Base-by-base conservation (phyloP, 2,113 vertebrate species). In the Corythaixoides concolor region DNA sequence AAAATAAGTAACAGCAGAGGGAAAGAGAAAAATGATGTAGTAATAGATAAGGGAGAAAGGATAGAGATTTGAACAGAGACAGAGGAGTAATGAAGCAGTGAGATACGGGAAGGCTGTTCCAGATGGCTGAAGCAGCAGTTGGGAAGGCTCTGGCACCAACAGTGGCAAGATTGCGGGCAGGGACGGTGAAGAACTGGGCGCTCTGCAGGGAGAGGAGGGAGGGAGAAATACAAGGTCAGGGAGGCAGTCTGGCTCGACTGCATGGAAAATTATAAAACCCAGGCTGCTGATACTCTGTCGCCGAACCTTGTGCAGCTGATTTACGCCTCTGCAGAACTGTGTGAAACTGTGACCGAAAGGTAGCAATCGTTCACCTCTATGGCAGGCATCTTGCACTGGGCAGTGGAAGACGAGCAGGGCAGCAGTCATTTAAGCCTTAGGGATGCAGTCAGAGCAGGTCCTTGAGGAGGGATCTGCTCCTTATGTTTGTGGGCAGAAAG, bases 61-160 rank as follows among this genome's bases (percentile, higher is more conserved):
- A 64, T 10, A 82, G 85, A 88, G 67, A 72, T 86, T 74, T 95
- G 59, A 92, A 41, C 8, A 68, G 78, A 84, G 47, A 15, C 85
- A 86, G 74, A 96, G 88, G 80, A 43, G 96, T 82, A 97, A 69
- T 93, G 93, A 93, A 95, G 90, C 90, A 88, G 50, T 74, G 64
- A 94, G 91, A 70, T 33, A 58, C 3, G 23, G 72, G 55, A 84
- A 90, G 66, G 33, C 89, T 94, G 52, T 83, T 96, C 90, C 97
- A 97, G 95, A 96, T 97, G 95, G 97, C 79, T 96, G 82, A 91
- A 96, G 67, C 93, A 97, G 90, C 95, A 92, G 88, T 95, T 84
- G 93, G 80, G 74, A 89, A 96, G 73, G 50, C 39, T 95, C 87
- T 97, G 94, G 95, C 96, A 95, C 66, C 88, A 93, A 49, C 50